phyloP scores from a whole-genome alignment of 2,797 vertebrate species.

The Sebastiscus albofasciatus region DNA sequence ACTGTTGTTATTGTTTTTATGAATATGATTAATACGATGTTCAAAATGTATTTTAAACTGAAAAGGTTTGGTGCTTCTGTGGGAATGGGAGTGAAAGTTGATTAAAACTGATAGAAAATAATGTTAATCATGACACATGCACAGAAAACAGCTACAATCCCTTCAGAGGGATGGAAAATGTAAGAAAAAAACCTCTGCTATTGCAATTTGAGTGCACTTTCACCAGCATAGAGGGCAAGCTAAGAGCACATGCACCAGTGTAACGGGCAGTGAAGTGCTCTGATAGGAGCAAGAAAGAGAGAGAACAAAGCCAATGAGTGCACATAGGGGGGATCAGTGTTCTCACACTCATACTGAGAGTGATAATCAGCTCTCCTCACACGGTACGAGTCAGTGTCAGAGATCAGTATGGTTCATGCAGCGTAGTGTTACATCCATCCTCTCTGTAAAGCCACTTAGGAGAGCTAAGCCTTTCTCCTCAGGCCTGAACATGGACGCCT shows the following conservation, averaged over 20 bases:
- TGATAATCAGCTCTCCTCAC: slow-evolving; percentile 61
- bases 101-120: background rate
- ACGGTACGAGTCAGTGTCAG: slow-evolving; percentile 13
- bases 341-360: slow-evolving; percentile 25
- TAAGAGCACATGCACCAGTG: background rate
- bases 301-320: background rate
- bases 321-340: slow-evolving; percentile 20
- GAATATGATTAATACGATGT: background rate
- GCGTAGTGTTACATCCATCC: slow-evolving; percentile 32
- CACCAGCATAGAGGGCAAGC: background rate
- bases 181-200: background rate
- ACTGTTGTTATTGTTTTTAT: background rate
- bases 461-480: slow-evolving; percentile 46
- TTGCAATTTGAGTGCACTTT: background rate
- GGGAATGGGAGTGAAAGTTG: background rate
- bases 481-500: background rate
- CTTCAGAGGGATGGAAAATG: background rate
- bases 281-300: slow-evolving; percentile 2
- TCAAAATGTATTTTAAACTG: background rate
- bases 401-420: slow-evolving; percentile 41
- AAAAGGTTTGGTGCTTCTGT: background rate
- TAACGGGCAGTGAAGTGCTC: slow-evolving; percentile 2
- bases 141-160: background rate
- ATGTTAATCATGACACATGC: background rate
- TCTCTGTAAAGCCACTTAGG: slow-evolving; percentile 61